These are phyloP conservation scores for Lucilia sericata DNA, from an alignment of 1,140 invertebrate species.

Conservation along the genomic window DNA sequence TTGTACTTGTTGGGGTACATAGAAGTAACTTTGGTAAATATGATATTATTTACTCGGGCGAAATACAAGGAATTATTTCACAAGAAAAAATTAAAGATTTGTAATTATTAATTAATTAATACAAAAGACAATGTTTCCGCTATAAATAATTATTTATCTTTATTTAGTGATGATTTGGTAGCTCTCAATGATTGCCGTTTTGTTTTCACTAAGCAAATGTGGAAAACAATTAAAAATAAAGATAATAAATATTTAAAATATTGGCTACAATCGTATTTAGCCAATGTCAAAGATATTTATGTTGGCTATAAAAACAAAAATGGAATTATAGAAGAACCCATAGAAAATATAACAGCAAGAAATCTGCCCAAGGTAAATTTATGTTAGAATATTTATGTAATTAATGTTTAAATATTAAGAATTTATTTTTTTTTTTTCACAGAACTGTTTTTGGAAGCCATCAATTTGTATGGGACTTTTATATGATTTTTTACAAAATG, in stretches of 20 bases:
- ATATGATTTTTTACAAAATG: slow-evolving; percentile 14
- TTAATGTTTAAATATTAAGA: no score
- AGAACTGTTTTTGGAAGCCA: not conserved
- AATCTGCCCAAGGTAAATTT: not conserved
- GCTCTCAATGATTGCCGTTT: not conserved
- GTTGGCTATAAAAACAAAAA: not conserved
- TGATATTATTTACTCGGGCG: not conserved
- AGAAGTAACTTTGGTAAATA: not conserved
- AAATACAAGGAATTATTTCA: not conserved
- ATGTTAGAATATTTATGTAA: no score
- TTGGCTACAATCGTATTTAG: slow-evolving; percentile 14
- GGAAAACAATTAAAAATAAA: not conserved
- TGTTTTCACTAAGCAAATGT: slow-evolving; percentile 11
- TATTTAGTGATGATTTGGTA: not conserved
- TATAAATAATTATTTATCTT: not conserved
- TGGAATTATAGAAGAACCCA: not conserved
- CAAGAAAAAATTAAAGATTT: not conserved
- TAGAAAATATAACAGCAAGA: not conserved
- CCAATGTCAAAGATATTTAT: not conserved
- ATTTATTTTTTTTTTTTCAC: no score
- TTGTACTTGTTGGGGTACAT: not conserved
- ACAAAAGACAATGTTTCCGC: not conserved
- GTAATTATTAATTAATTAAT: not conserved
- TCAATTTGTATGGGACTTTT: not conserved
- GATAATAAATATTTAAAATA: not conserved